Evolutionary conservation across 2,888 invertebrate genomes (phyloP).

Genomic region (Lasioglossum marginatum): DNA sequence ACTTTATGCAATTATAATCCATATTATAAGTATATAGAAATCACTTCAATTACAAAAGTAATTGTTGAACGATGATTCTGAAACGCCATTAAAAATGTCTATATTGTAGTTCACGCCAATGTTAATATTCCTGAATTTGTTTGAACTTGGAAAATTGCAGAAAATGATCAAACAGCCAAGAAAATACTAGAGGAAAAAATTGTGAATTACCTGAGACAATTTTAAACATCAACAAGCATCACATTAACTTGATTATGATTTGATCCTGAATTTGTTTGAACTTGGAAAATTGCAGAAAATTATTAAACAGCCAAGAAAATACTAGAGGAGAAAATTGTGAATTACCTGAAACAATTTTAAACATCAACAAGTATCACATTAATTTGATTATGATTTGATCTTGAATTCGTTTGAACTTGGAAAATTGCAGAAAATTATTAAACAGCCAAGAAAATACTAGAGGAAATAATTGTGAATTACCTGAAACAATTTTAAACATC

Average conservation of each 20-base stretch:
- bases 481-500: background rate
- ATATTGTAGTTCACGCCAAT: background rate
- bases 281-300: background rate
- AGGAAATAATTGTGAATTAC: background rate
- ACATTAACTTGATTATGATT: background rate
- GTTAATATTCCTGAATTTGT: background rate
- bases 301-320: background rate
- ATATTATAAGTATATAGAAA: background rate
- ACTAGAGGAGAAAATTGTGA: background rate
- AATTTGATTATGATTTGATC: too few species aligned
- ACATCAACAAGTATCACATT: background rate
- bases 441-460: background rate
- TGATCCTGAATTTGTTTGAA: background rate
- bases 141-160: background rate
- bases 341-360: background rate
- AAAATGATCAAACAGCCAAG: background rate
- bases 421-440: background rate
- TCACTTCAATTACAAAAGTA: background rate
- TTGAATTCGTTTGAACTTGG: background rate
- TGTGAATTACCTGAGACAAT: background rate
- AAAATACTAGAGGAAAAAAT: background rate
- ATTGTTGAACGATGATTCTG: background rate
- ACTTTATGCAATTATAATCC: background rate
- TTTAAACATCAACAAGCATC: background rate
- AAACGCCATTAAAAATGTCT: background rate